Evolutionary conservation across 2,797 vertebrate genomes (phyloP).

Genomic region (Rhadinocentrus ornatus): DNA sequence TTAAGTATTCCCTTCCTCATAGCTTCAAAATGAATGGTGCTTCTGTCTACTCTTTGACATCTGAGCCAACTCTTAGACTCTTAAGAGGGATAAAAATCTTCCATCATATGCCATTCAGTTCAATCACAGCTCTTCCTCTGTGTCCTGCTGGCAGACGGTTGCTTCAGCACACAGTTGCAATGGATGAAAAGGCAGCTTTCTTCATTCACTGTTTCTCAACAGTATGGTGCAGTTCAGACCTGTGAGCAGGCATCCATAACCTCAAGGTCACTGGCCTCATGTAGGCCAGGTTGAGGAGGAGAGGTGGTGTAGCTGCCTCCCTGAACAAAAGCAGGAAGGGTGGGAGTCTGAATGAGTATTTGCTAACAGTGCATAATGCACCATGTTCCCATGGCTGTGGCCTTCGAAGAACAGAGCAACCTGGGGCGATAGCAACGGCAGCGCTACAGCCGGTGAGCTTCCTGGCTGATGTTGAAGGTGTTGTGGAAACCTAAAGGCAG

Average conservation of each 20-base stretch:
- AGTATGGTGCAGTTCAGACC: constrained; percentile 26
- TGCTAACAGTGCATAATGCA: constrained; percentile 82
- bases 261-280: constrained; percentile 31
- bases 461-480: constrained; percentile 46
- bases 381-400: constrained; percentile 77
- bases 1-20: constrained; percentile 10
- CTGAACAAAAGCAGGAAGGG: constrained; percentile 87
- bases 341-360: constrained; percentile 82
- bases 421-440: constrained; percentile 57
- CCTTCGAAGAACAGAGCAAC: constrained; percentile 77
- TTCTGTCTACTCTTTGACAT: constrained; percentile 40
- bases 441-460: constrained; percentile 48
- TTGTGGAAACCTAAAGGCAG: constrained; percentile 59
- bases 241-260: constrained; percentile 20
- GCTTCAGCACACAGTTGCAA: constrained; percentile 17
- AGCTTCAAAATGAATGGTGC: constrained; percentile 26
- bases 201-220: constrained; percentile 10
- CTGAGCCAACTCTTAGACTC: too few relatives aligned
- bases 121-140: constrained; percentile 6
- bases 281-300: constrained; percentile 61
- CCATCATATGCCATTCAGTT: constrained; percentile 3
- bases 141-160: constrained; percentile 16
- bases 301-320: constrained; percentile 45
- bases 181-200: constrained; percentile 7
- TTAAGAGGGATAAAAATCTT: background rate